Evolutionary conservation across 2,888 invertebrate species (phyloP), one percentile per base, ranked within the genome.

Genomic region (Sminthurinus aureus): DNA sequence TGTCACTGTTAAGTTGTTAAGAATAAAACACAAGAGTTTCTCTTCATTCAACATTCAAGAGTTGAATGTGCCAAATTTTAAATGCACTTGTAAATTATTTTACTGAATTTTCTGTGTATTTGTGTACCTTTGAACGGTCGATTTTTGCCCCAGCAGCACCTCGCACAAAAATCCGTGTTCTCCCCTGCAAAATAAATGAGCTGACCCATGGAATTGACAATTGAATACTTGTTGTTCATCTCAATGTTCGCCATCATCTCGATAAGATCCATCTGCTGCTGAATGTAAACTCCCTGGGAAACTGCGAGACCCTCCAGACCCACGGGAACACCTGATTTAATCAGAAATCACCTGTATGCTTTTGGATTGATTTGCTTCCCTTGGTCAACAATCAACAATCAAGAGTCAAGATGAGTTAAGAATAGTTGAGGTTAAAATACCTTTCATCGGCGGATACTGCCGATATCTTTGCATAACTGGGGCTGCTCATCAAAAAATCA

Each of bases 161-260:
- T 51, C 20, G 20, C 50, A n/a, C 26, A 18, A 50, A 13, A 50
- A 50, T 38, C 75, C 11, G 75, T 38, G 26, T 22, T n/a, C 50
- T 75, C 75, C 24, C 75, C 75, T 3, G 15, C 26, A 15, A 75
- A 75, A 13, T 26, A 75, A 26, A 75, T 75, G 11, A 11, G 75
- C 26, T 75, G 75, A 0, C 75, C 75, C 20, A 75, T 13, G 26
- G 12, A 24, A 38, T 75, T 75, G 26, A 75, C 12, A 38, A 75
- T 26, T 22, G 4, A 3, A 13, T 75, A 75, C 9, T 26, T 12
- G n/a, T 75, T 75, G n/a, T 75, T 38, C 13, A 26, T 75, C 13
- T 75, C 75, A 24, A 75, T 15, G 38, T 24, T 26, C 2, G 26
- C 9, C 13, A 75, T 22, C 12, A 75, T 58, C 18, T 58, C 58